These are phyloP conservation scores for Calliphora vicina DNA, from an alignment of 1,140 invertebrate species.

Conservation along the genomic window DNA sequence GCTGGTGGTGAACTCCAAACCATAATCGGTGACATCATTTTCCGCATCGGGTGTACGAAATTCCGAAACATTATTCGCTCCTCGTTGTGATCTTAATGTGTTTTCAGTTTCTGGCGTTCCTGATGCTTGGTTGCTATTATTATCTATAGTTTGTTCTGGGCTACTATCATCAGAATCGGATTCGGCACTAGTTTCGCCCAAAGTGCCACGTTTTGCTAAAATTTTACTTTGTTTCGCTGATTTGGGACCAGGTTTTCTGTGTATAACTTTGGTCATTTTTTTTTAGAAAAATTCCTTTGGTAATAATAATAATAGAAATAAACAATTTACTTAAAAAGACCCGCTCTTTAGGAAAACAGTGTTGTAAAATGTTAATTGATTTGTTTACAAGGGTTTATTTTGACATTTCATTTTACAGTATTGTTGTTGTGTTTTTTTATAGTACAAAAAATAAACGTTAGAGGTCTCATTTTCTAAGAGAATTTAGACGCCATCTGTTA, in stretches of 20 bases:
- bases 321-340: neutral
- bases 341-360: neutral
- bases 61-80: neutral
- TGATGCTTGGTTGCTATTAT: neutral
- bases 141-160: neutral
- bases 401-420: no score
- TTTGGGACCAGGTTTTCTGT: neutral
- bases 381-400: no score
- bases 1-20: conserved; percentile 48
- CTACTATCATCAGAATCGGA: neutral
- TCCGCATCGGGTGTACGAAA: conserved; percentile 39
- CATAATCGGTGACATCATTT: conserved; percentile 48
- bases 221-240: neutral
- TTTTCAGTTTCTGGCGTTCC: neutral
- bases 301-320: no score
- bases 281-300: no score
- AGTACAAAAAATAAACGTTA: no score
- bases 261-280: neutral
- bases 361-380: neutral
- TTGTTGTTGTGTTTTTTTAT: no score
- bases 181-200: neutral
- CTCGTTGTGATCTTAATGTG: neutral
- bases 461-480: no score
- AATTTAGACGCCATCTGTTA: no score
- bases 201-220: neutral